Evolutionary conservation across 2,113 vertebrate species (phyloP).

Genomic region (Megaceryle maxima): DNA sequence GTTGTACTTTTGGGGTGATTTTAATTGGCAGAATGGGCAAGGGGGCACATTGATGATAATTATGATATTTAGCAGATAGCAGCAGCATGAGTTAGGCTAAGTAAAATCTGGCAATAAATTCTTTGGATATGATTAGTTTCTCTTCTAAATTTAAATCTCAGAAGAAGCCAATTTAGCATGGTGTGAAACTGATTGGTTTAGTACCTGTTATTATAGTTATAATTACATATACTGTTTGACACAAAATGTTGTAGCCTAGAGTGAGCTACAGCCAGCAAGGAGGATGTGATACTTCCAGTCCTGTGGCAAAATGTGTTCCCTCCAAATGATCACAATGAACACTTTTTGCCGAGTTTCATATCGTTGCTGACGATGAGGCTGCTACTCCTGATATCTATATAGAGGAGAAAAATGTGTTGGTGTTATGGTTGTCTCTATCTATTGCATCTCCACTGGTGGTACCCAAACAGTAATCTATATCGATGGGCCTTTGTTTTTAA

Average conservation of each 20-base stretch:
- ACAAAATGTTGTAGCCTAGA: neutral
- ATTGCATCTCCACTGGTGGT: neutral
- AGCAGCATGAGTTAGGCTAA: neutral
- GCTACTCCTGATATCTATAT: neutral
- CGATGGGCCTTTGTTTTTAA: neutral
- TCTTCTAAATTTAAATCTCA: neutral
- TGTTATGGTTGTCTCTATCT: neutral
- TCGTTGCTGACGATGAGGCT: neutral
- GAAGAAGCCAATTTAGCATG: neutral
- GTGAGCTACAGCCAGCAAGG: neutral
- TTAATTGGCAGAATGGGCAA: neutral
- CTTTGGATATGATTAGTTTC: neutral
- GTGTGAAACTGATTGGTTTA: neutral
- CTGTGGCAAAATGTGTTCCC: neutral
- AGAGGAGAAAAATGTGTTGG: neutral
- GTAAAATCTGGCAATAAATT: neutral
- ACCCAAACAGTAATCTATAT: neutral
- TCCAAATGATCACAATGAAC: neutral
- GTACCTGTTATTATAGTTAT: neutral
- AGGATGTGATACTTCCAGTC: conserved; percentile 1
- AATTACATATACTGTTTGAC: neutral
- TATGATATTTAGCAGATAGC: neutral
- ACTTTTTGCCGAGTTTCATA: neutral
- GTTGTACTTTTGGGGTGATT: conserved; percentile 24
- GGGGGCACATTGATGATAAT: neutral